These are phyloP conservation scores for Morpho achilles DNA, from an alignment of 2,888 invertebrate genomes.

Conservation along the genomic window DNA sequence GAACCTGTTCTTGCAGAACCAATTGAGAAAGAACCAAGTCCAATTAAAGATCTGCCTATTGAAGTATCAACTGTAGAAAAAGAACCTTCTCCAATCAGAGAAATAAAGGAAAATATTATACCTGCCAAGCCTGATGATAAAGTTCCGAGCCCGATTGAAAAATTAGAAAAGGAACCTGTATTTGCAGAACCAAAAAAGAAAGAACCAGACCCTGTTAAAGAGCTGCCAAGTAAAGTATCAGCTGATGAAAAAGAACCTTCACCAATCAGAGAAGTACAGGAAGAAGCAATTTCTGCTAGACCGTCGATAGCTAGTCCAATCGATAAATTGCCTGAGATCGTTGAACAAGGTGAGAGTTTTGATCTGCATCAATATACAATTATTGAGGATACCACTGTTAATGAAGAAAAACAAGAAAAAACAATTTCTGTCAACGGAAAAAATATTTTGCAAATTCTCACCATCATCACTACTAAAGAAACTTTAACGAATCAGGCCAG, in stretches of 20 bases:
- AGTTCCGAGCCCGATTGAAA: background rate
- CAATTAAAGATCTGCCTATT: background rate
- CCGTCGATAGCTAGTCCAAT: background rate
- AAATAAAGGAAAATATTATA: too few species aligned
- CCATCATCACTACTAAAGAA: slow-evolving; percentile 60
- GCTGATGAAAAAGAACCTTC: background rate
- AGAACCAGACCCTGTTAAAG: background rate
- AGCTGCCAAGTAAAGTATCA: background rate
- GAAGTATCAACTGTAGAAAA: too few species aligned
- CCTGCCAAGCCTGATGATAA: background rate
- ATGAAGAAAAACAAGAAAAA: slow-evolving; percentile 54
- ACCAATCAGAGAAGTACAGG: background rate
- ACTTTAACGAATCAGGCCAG: slow-evolving; percentile 48
- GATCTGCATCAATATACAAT: slow-evolving; percentile 52
- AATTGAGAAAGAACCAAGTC: slow-evolving; percentile 19
- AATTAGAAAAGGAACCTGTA: slow-evolving; percentile 16
- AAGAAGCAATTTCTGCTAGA: background rate
- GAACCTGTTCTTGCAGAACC: background rate
- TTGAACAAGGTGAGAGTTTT: background rate
- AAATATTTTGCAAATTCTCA: slow-evolving; percentile 55
- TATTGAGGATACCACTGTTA: slow-evolving; percentile 50
- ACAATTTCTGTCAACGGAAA: slow-evolving; percentile 49
- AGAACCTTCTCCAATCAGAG: too few species aligned
- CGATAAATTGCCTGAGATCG: background rate
- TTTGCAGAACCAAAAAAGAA: slow-evolving; percentile 1